Base-by-base conservation (phyloP, 2,888 invertebrate species). In the Hedychridium roseum region DNA sequence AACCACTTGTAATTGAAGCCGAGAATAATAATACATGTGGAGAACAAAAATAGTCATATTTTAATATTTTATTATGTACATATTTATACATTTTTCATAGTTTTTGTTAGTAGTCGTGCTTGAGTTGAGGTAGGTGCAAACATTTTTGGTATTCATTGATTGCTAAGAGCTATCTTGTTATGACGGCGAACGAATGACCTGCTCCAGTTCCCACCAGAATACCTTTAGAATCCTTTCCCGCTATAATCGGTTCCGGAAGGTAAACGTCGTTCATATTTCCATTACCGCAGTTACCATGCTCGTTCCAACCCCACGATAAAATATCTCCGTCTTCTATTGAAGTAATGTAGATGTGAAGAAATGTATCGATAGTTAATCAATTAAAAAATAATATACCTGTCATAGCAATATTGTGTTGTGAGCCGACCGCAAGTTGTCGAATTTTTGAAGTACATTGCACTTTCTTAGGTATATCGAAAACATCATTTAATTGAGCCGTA, bases 241-340 rank as follows among this genome's bases (percentile, higher is more conserved):
- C 17, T 2, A 44, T 5, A 18, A 85, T 76, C 60, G 73, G 68
- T 27, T 72, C 76, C 7, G 84, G 84, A 50, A 70, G 63, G 35
- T 74, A 59, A 26, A 83, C 76, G 64, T 85, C 79, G 39, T 76
- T 71, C 18, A 74, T 79, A 52, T 78, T 77, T 42, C 85, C 86
- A 60, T 85, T 87, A 42, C 92, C 93, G 67, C 92, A 92, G 74
- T 89, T 92, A 27, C 90, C 90, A 80, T 93, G 93, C 70, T 94
- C 93, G 79, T 94, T 93, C 93, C 93, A 94, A 1, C 93, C 93
- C 92, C 93, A 94, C 14, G 88, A 85, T 70, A 86, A 87, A 3
- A 92, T 73, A 37, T 83, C 82, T 21, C 87, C 87, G 46, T 86
- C 84, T 52, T 82, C 84, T 63, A 85, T 83, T 68, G 69, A 38